These are phyloP conservation scores for Lasioglossum villosulum DNA, from an alignment of 2,888 invertebrate genomes.

Conservation along the genomic window DNA sequence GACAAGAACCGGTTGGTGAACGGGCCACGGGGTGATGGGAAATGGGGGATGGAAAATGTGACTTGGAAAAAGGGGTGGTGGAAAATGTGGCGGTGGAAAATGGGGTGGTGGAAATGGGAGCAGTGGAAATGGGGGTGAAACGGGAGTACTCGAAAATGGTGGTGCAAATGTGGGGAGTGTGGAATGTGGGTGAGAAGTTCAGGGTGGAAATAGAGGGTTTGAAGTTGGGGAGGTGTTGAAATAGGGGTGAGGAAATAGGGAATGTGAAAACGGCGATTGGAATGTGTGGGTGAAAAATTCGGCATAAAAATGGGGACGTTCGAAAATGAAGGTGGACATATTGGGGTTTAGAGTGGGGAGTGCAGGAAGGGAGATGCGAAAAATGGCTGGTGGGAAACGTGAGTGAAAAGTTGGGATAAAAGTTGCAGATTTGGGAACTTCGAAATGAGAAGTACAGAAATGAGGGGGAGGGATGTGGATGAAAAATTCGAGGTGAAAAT, in stretches of 20 bases:
- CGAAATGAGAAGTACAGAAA: neutral
- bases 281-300: neutral
- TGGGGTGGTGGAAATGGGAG: neutral
- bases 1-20: constrained; percentile 3
- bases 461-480: neutral
- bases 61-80: neutral
- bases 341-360: neutral
- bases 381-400: neutral
- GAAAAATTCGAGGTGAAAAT: neutral
- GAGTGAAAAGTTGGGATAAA: neutral
- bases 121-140: neutral
- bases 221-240: constrained; percentile 4
- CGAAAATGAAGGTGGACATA: neutral
- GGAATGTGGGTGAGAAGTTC: neutral
- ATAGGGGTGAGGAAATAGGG: neutral
- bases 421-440: neutral
- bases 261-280: neutral
- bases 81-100: neutral
- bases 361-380: neutral
- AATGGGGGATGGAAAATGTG: constrained; percentile 7
- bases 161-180: neutral
- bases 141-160: neutral
- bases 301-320: neutral
- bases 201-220: neutral
- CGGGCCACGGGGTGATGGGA: neutral